Evolutionary conservation across 2,113 vertebrate genomes (phyloP).

Genomic region (Naja naja): DNA sequence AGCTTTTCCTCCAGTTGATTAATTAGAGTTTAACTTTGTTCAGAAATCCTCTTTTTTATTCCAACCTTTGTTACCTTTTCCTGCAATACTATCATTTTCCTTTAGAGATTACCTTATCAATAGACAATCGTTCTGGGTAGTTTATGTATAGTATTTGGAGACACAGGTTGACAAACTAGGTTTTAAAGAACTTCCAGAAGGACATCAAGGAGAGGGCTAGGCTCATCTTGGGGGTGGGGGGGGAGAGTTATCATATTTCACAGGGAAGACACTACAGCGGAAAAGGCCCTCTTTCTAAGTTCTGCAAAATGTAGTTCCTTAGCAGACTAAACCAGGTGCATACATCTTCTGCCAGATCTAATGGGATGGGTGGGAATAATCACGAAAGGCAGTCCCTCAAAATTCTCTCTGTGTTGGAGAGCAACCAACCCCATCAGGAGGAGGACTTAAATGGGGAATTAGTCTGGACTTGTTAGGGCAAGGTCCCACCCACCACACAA

Average conservation of each 20-base stretch:
- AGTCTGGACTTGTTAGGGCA: no score
- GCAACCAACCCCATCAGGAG: no score
- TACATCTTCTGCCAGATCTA: not conserved
- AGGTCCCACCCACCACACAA: no score
- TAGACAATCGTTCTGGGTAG: not conserved
- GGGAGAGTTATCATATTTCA: not conserved
- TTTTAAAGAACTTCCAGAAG: not conserved
- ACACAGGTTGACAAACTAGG: not conserved
- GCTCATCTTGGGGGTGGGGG: not conserved
- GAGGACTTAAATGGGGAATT: no score
- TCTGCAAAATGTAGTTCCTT: not conserved
- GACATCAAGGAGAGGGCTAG: not conserved
- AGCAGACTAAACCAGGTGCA: not conserved
- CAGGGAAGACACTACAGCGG: not conserved
- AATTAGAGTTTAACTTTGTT: not conserved
- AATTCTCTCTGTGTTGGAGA: not conserved
- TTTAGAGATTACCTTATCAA: not conserved
- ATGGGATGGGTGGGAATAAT: not conserved
- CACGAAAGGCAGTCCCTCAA: not conserved
- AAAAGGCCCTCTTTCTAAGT: not conserved
- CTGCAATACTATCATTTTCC: not conserved
- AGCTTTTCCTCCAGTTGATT: not conserved
- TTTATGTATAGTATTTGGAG: not conserved
- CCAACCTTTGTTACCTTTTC: not conserved
- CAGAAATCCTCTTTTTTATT: not conserved